Percentiles rank a stretch among this genome's conserved stretches.
These are phyloP conservation scores for Argyra leucocephala DNA, from an alignment of 2,888 invertebrate species.

Conservation along the genomic window DNA sequence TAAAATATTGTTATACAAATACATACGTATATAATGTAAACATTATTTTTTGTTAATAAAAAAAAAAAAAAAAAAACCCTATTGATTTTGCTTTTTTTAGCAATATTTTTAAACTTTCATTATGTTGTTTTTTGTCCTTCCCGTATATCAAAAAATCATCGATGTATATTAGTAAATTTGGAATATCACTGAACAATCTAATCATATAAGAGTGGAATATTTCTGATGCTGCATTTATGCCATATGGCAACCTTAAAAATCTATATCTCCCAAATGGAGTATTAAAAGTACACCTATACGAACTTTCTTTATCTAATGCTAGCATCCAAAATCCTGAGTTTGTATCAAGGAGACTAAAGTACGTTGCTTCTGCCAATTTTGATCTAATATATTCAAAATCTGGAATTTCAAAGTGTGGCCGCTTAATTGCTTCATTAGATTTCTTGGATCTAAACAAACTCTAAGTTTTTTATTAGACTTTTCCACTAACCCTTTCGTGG, in stretches of 20 bases:
- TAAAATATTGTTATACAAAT: too few relatives aligned
- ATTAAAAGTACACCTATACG: constrained; percentile 3
- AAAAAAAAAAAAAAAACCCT: too few relatives aligned
- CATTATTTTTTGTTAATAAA: too few relatives aligned
- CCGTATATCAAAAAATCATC: constrained; percentile 14
- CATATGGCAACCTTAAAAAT: constrained; percentile 25
- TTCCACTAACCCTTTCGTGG: constrained; percentile 13
- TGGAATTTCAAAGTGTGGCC: constrained; percentile 23
- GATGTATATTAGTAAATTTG: constrained; percentile 16
- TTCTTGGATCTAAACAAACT: constrained; percentile 28
- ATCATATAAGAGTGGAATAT: constrained; percentile 25
- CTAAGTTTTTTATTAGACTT: constrained; percentile 17
- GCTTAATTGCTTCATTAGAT: constrained; percentile 23
- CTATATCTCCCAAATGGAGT: constrained; percentile 26
- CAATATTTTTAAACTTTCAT: constrained; percentile 7
- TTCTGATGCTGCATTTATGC: constrained; percentile 26
- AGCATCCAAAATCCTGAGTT: constrained; percentile 20
- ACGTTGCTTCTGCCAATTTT: constrained; percentile 22
- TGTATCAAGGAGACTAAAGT: constrained; percentile 26
- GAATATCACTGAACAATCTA: constrained; percentile 13
- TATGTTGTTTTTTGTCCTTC: constrained; percentile 10
- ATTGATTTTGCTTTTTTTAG: constrained; percentile 14
- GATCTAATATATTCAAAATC: constrained; percentile 24
- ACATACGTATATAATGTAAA: too few relatives aligned
- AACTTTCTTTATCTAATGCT: constrained; percentile 8